Evolutionary conservation across 2,113 vertebrate species (phyloP), one percentile per base, ranked within the genome.

Genomic region (Phasianus colchicus): DNA sequence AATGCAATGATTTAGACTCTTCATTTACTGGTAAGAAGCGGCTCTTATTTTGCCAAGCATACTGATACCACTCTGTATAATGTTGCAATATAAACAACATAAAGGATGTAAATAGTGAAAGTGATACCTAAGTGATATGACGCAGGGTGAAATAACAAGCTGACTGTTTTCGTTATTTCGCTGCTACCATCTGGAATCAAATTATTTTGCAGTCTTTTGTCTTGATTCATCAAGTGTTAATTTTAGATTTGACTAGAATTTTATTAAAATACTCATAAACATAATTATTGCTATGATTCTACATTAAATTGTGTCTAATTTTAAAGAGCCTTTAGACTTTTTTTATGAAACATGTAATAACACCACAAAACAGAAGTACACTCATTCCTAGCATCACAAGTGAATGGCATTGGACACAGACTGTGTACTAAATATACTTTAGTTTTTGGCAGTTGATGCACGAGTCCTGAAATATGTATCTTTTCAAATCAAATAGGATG

Each of bases 1-100:
- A 86, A 58, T 89, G 66, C 76, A 48, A 7, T 80, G 19, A 52
- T 86, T 91, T 88, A 87, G 64, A 48, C 73, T 70, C 67, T 67
- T 17, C 1, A 3, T 79, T 89, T 90, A 40, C 65, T 89, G 34
- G 32, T 87, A 89, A 80, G 71, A 87, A 89, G 47, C 0, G 0
- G 45, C 24, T 93, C 1, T 0, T 70, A 34, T 64, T 92, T 93
- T 95, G n/a, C 43, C 30, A 75, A 57, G 32, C 63, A 22, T 55
- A 1, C 4, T 58, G 55, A 61, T 80, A 54, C 38, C 25, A 58
- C 36, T 38, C 8, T 25, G 12, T 63, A 20, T 73, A 66, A 54
- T 34, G 9, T 81, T 88, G 16, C 25, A 50, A 29, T 69, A 54
- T 50, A 86, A 86, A 88, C n/a, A 84, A 29, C 13, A 65, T 54